A percentile compares a stretch with the other conserved stretches of the same genome.
These are phyloP conservation scores for Chaetoderma sp. DNA, from an alignment of 2,888 invertebrate genomes.

Conservation along the genomic window DNA sequence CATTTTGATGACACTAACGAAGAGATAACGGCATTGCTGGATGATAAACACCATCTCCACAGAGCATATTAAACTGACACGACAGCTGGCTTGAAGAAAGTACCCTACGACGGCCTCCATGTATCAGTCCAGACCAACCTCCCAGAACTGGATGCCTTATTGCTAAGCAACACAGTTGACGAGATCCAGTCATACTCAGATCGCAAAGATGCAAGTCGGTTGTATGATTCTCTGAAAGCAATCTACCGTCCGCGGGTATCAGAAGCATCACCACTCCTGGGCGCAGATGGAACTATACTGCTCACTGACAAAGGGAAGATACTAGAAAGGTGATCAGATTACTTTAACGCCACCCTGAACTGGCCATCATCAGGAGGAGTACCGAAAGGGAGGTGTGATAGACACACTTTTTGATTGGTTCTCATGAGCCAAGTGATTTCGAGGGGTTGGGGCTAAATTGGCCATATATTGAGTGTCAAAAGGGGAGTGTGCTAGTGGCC, in stretches of 20 bases:
- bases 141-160: not conserved
- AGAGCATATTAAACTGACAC: no score
- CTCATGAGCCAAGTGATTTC: no score
- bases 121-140: not conserved
- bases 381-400: no score
- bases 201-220: slow-evolving; percentile 19
- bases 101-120: no score
- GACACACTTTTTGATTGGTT: no score
- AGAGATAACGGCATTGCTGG: no score
- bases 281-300: slow-evolving; percentile 19
- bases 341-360: slow-evolving; percentile 27
- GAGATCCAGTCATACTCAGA: slow-evolving; percentile 15
- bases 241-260: slow-evolving; percentile 21
- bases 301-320: slow-evolving; percentile 22
- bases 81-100: no score
- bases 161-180: not conserved
- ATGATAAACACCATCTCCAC: no score
- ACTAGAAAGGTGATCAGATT: slow-evolving; percentile 30
- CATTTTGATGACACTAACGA: slow-evolving; percentile 4
- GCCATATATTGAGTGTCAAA: no score
- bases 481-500: no score
- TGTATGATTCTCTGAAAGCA: slow-evolving; percentile 18
- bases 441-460: no score
- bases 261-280: slow-evolving; percentile 20
- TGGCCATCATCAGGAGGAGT: not conserved